A percentile compares a stretch with the other conserved stretches of the same genome.
phyloP scores from a whole-genome alignment of 2,113 vertebrate species.

The Rhadina sibilatrix region DNA sequence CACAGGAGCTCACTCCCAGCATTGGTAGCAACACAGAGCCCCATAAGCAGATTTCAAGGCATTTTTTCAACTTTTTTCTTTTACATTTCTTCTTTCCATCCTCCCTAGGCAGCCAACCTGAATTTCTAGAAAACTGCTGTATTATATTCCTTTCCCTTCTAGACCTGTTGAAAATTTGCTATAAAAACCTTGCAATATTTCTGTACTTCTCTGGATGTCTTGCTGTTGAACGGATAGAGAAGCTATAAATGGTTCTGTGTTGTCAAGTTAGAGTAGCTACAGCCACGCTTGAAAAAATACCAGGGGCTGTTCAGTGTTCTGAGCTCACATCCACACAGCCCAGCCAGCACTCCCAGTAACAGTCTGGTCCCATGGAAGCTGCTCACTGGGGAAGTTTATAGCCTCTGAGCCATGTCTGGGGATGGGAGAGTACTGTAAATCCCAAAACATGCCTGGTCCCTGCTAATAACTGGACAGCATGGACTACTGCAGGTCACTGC shows the following conservation, averaged over 20 bases:
- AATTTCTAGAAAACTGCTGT: neutral
- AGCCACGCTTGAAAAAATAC: neutral
- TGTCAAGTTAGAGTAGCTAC: neutral
- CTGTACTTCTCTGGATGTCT: neutral
- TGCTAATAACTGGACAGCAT: neutral
- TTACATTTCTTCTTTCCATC: neutral
- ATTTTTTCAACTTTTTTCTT: neutral
- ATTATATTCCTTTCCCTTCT: neutral
- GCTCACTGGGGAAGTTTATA: neutral
- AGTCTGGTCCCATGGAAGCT: neutral
- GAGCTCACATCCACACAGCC: neutral
- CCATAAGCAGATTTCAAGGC: neutral
- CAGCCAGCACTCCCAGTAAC: neutral
- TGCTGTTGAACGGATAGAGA: neutral
- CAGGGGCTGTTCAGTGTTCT: neutral
- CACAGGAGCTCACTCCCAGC: neutral
- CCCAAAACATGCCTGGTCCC: neutral
- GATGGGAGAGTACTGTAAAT: neutral
- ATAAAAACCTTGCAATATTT: neutral
- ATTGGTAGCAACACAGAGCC: neutral
- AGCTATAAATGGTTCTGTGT: neutral
- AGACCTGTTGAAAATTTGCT: neutral
- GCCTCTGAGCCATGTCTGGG: neutral
- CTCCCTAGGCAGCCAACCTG: neutral
- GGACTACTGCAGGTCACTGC: neutral